Conservation (phyloP, 2,113 vertebrate species). For the Vireo altiloquus region DNA sequence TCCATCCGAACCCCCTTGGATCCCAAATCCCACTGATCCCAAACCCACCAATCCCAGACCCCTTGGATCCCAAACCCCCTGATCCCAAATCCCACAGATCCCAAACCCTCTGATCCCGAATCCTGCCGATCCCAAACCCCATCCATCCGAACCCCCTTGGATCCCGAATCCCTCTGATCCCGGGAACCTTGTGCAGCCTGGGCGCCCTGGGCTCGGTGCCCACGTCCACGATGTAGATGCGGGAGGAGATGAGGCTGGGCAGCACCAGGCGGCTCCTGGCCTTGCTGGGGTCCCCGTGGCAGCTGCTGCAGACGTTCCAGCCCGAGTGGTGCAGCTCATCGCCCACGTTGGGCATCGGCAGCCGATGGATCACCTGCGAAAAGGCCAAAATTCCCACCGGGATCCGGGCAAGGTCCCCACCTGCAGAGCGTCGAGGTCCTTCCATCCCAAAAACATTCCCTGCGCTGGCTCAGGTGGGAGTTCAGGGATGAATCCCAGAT, state of each 20-base stretch:
- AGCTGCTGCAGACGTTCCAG: constrained; percentile 95
- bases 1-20: no score
- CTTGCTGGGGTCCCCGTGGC: constrained; percentile 72
- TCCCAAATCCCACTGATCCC: no score
- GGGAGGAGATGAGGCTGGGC: constrained; percentile 86
- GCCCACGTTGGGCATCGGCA: constrained; percentile 85
- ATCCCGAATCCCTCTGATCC: not conserved
- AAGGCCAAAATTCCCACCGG: not conserved
- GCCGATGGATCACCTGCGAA: constrained; percentile 80
- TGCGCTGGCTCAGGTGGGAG: not conserved
- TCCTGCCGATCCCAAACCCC: not conserved
- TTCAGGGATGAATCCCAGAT: not conserved
- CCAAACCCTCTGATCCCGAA: no score
- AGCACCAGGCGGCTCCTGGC: constrained; percentile 81
- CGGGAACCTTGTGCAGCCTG: no score
- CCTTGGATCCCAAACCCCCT: no score
- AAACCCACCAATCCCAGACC: no score
- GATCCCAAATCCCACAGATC: no score
- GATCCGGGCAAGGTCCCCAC: no score
- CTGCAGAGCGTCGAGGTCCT: not conserved
- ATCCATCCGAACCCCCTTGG: not conserved
- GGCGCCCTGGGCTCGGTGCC: constrained; percentile 65
- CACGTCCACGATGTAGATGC: constrained; percentile 86
- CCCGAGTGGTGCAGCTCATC: constrained; percentile 91
- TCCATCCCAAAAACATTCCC: not conserved